Evolutionary conservation across 2,113 vertebrate species (phyloP).

Genomic region (Antennarius striatus): DNA sequence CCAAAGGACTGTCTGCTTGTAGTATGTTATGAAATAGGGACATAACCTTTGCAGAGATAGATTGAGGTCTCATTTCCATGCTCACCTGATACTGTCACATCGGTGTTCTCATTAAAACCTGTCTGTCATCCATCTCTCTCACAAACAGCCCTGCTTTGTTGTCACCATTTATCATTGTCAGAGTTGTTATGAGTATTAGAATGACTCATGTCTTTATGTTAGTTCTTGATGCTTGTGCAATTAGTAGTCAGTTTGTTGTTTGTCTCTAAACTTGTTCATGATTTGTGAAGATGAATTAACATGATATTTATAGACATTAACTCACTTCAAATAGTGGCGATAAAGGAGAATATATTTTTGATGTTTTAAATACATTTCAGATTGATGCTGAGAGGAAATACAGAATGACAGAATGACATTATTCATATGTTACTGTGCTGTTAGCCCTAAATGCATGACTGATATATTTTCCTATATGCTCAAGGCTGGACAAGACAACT

Average conservation of each 20-base stretch:
- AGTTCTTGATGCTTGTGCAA: slow-evolving; percentile 35
- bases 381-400: neutral
- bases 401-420: no score
- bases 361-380: neutral
- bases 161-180: slow-evolving; percentile 77
- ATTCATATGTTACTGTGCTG: no score
- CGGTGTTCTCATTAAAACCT: slow-evolving; percentile 77
- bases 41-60: slow-evolving; percentile 75
- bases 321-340: neutral
- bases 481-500: no score
- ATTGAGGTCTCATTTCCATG: slow-evolving; percentile 75
- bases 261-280: slow-evolving; percentile 13
- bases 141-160: slow-evolving; percentile 58
- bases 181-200: slow-evolving; percentile 65
- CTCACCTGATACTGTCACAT: slow-evolving; percentile 75
- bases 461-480: no score
- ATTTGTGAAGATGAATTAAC: slow-evolving; percentile 31
- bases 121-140: slow-evolving; percentile 66
- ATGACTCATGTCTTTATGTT: slow-evolving; percentile 51
- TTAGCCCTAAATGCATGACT: no score
- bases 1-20: slow-evolving; percentile 49
- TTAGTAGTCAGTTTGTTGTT: slow-evolving; percentile 39
- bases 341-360: neutral
- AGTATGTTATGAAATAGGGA: slow-evolving; percentile 71
- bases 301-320: slow-evolving; percentile 24